Evolutionary conservation across 2,888 invertebrate species (phyloP).

Genomic region (Aphodius sticticus): DNA sequence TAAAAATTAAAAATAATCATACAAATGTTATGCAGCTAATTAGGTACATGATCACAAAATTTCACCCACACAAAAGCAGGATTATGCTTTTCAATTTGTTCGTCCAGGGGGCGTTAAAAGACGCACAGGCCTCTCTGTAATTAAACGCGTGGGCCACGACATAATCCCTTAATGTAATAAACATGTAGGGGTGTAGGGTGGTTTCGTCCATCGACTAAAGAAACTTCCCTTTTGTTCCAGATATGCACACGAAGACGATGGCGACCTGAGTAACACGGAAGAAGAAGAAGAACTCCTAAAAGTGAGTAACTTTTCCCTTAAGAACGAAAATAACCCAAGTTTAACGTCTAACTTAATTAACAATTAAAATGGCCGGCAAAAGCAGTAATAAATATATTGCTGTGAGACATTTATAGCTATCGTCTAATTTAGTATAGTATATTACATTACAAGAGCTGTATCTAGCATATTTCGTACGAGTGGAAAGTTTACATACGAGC

Average conservation of each 20-base stretch:
- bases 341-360: constrained; percentile 25
- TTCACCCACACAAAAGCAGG: not conserved
- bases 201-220: constrained; percentile 12
- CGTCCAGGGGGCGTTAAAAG: constrained; percentile 46
- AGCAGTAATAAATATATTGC: constrained; percentile 6
- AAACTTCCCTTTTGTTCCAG: constrained; percentile 23
- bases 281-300: constrained; percentile 8
- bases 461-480: too few relatives aligned
- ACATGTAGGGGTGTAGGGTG: constrained; percentile 19
- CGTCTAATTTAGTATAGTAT: constrained; percentile 48
- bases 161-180: constrained; percentile 20
- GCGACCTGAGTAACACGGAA: constrained; percentile 11
- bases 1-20: too few relatives aligned
- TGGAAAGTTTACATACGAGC: too few relatives aligned
- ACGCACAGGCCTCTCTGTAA: constrained; percentile 37
- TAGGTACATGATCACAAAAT: too few relatives aligned
- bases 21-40: too few relatives aligned
- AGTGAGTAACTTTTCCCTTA: constrained; percentile 17
- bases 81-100: not conserved
- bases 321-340: not conserved
- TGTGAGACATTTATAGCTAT: not conserved
- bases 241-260: constrained; percentile 18
- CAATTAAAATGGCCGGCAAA: constrained; percentile 19
- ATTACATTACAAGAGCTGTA: too few relatives aligned
- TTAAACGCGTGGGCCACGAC: constrained; percentile 18